Percentiles rank a stretch among this genome's conserved stretches.
phyloP scores from a whole-genome alignment of 2,888 invertebrate species.

The Eilema sororculum region DNA sequence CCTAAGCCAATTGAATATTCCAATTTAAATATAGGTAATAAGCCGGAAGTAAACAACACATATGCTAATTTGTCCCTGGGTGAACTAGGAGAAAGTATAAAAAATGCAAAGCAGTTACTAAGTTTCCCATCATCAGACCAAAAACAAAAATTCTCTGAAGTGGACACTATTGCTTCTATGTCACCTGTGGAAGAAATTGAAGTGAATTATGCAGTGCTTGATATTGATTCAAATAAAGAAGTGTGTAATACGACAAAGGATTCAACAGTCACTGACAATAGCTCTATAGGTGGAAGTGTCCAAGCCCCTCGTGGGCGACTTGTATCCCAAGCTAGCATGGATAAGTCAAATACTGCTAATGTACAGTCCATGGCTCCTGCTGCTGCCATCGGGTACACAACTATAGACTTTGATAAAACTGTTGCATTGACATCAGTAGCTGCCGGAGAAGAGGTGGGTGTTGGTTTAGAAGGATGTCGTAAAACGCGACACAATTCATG shows the following conservation, averaged over 20 bases:
- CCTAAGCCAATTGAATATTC: constrained; percentile 79
- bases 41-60: constrained; percentile 71
- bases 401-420: constrained; percentile 98
- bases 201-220: constrained; percentile 93
- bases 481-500: constrained; percentile 94
- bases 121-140: constrained; percentile 62
- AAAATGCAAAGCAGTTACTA: constrained; percentile 62
- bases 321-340: constrained; percentile 73
- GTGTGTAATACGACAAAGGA: constrained; percentile 54
- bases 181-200: constrained; percentile 77
- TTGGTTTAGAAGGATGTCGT: constrained; percentile 91
- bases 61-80: constrained; percentile 80
- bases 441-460: constrained; percentile 87
- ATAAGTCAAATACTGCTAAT: constrained; percentile 59
- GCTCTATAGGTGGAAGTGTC: constrained; percentile 71
- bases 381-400: constrained; percentile 91
- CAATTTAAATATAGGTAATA: constrained; percentile 68
- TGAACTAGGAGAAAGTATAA: constrained; percentile 70
- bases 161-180: constrained; percentile 78
- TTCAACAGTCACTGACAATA: constrained; percentile 68
- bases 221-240: constrained; percentile 89
- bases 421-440: constrained; percentile 94
- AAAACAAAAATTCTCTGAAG: constrained; percentile 77
- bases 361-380: constrained; percentile 86
- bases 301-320: constrained; percentile 69